Evolutionary conservation across 2,797 vertebrate genomes (phyloP).

Genomic region (Lutjanus campechanus): DNA sequence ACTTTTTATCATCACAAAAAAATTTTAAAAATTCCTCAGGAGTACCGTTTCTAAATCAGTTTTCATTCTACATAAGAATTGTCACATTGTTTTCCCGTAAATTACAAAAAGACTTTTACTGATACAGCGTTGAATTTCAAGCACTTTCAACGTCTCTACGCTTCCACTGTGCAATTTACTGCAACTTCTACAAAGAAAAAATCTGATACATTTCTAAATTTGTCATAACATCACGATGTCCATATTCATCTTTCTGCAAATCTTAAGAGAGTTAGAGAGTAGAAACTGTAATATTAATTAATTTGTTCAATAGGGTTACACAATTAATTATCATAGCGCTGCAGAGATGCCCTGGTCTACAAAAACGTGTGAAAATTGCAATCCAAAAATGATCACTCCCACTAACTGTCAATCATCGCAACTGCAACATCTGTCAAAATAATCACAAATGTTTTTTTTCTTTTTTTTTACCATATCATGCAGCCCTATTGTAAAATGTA

Average conservation of each 20-base stretch:
- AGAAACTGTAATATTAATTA: not conserved
- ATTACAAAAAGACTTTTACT: not conserved
- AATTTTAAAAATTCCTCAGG: not conserved
- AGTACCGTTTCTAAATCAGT: not conserved
- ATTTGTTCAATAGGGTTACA: not conserved
- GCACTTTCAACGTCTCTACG: not conserved
- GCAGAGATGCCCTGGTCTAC: too few relatives aligned
- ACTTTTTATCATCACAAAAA: constrained; percentile 15
- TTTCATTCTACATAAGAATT: not conserved
- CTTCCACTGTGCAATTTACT: not conserved
- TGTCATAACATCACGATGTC: not conserved
- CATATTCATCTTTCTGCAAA: not conserved
- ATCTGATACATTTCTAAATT: not conserved
- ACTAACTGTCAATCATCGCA: too few relatives aligned
- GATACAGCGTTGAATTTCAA: not conserved
- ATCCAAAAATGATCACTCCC: too few relatives aligned
- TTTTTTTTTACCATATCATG: too few relatives aligned
- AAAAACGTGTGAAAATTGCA: too few relatives aligned
- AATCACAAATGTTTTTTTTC: too few relatives aligned
- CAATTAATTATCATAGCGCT: too few relatives aligned
- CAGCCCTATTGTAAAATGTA: not conserved
- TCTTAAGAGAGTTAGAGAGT: not conserved
- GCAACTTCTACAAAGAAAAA: not conserved
- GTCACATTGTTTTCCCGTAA: not conserved
- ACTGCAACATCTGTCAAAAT: too few relatives aligned